phyloP scores from a whole-genome alignment of 2,113 vertebrate species.

The Phrynosoma blainvillii region DNA sequence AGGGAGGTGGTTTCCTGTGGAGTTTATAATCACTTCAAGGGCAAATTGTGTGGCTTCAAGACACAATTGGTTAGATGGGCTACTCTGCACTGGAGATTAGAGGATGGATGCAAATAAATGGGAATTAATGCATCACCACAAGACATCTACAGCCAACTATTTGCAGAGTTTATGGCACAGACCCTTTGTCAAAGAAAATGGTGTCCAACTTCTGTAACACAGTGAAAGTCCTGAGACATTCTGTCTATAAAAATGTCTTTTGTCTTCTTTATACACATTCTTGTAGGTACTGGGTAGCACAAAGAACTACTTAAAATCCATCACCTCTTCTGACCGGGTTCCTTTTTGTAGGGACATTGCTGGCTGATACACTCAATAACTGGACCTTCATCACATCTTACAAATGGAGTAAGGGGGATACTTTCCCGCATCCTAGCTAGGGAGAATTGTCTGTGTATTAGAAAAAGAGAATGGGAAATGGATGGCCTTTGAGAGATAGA shows the following conservation, averaged over 20 bases:
- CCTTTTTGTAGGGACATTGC: background rate
- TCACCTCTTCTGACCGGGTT: background rate
- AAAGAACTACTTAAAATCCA: background rate
- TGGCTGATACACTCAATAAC: background rate
- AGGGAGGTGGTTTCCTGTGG: conserved; percentile 27
- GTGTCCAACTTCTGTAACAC: background rate
- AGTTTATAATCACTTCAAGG: conserved; percentile 43
- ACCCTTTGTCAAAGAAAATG: background rate
- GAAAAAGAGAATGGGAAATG: no score
- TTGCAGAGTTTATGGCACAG: background rate
- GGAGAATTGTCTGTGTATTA: background rate
- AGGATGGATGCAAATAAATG: conserved; percentile 26
- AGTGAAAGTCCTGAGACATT: background rate
- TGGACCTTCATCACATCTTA: background rate
- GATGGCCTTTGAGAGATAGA: no score
- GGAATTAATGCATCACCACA: conserved; percentile 24
- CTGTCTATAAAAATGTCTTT: no score
- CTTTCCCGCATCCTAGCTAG: background rate
- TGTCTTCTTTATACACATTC: no score
- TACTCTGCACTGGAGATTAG: conserved; percentile 11
- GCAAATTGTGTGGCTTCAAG: conserved; percentile 27
- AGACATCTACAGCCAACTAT: background rate
- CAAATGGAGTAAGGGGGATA: background rate
- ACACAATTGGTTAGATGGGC: conserved; percentile 27
- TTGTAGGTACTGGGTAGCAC: background rate